Base-by-base conservation (phyloP, 37 sponge, comb jelly and placozoan genomes). In the Halichondria panicea region DNA sequence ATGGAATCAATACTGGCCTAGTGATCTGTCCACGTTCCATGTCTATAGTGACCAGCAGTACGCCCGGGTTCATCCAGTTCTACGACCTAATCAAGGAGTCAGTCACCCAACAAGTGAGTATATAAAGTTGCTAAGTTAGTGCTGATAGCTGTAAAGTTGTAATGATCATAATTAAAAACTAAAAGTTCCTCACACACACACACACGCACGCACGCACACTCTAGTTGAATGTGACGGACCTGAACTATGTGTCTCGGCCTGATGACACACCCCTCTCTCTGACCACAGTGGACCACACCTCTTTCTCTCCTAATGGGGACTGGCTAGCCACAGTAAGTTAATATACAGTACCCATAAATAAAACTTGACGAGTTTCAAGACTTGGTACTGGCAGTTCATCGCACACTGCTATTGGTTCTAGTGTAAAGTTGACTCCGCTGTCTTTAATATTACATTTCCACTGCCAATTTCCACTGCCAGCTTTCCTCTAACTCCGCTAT, bases 251-350 rank as follows among this genome's bases (percentile, higher is more conserved):
- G 15, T 92, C 94, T 15, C 76, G 94, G 32, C 55, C 78, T 0
- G 78, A 87, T 30, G 44, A 75, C 3, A 55, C 71, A 53, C 88
- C 92, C 11, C 66, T 93, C 15, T 63, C 70, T 21, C 76, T 65
- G 7, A 90, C 87, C 37, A 82, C 81, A 28, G 76, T 96, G 6
- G 76, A 78, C 27, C 91, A 86, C 68, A 81, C 77, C 9, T 78
- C 91, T 43, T 89, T 96, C 76, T 90, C 91, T 43, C 67, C 79
- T 12, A 54, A 75, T 39, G 94, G 88, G 39, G 33, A 74, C n/a
- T 96, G 97, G 97, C 77, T 96, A 75, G 78, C 91, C 3, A 93
- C 97, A 0, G 92, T 94, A 55, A 79, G 87, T 40, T n/a, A n/a
- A n/a, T n/a, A n/a, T n/a, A n/a, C n/a, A n/a, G n/a, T n/a, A n/a